phyloP scores from a whole-genome alignment of 2,888 invertebrate genomes.

The Galerucella calmariensis region DNA sequence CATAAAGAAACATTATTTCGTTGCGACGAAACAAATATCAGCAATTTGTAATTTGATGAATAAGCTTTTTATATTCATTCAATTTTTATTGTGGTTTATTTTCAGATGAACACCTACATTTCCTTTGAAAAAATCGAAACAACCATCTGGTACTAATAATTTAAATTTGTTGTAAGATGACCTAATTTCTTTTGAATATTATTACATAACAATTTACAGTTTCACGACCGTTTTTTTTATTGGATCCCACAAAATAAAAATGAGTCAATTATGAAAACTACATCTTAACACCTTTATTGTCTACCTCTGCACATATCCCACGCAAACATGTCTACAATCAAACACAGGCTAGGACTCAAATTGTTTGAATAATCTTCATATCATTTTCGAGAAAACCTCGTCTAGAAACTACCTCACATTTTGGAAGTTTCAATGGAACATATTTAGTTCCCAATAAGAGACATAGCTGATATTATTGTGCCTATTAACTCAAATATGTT shows the following conservation, averaged over 20 bases:
- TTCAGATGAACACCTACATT: slow-evolving; percentile 1
- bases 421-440: too few relatives aligned
- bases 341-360: neutral
- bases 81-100: neutral
- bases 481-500: too few relatives aligned
- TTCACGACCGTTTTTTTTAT: slow-evolving; percentile 10
- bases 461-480: too few relatives aligned
- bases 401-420: too few relatives aligned
- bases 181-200: slow-evolving; percentile 12
- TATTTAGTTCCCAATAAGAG: too few relatives aligned
- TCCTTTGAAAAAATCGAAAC: slow-evolving; percentile 4
- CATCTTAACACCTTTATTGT: slow-evolving; percentile 27
- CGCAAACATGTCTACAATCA: slow-evolving; percentile 12
- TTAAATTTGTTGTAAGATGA: neutral
- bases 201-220: slow-evolving; percentile 12
- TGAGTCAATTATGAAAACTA: slow-evolving; percentile 24
- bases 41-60: too few relatives aligned
- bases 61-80: neutral
- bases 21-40: too few relatives aligned
- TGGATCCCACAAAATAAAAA: slow-evolving; percentile 11
- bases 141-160: slow-evolving; percentile 7
- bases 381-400: too few relatives aligned
- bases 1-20: too few relatives aligned
- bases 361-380: neutral
- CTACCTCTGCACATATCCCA: slow-evolving; percentile 26